Evolutionary conservation across 37 sponge, comb jelly and placozoan species (phyloP), one percentile per base, ranked within the genome.

Genomic region (Agelas oroides): DNA sequence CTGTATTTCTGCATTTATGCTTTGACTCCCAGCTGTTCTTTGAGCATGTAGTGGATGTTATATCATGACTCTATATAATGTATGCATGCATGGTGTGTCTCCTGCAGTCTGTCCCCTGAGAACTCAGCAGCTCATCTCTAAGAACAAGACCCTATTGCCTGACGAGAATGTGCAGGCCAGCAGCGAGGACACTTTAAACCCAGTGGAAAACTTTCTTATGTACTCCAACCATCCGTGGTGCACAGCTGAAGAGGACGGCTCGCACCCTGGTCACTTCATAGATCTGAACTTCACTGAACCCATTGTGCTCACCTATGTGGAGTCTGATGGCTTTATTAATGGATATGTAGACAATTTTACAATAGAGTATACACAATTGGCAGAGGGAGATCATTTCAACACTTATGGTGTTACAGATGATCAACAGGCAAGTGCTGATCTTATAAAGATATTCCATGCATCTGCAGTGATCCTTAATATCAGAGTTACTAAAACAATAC

Each of bases 251-350:
- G 31, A 28, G 15, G 31, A 15, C 8, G 53, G 8, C 18, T 13
- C 11, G 0, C 23, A 8, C 16, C 28, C 59, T 8, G 71, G 60
- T 1, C 63, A 71, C 19, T 59, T 62, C 34, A 25, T 83, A 6
- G 71, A 73, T 15, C 30, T 83, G 73, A 83, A 30, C 53, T 83
- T 83, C 73, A 83, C 83, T 8, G 65, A 83, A 53, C 83, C 83
- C 3, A 53, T 83, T 5, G 83, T 72, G n/a, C 16, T 83, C 21
- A 38, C 46, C 12, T 27, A 73, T 3, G 18, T 83, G 38, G 20
- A 57, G 53, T 83, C 83, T 25, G 40, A 13, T 11, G 83, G 83
- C 0, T 63, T 52, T 8, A 11, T 46, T 20, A 63, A 60, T 12
- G 25, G 46, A 14, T 83, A 46, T 39, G 83, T 83, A 32, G 61